Conservation (phyloP, 2,888 invertebrate genomes). For the Zygothrica quintamaculata region DNA sequence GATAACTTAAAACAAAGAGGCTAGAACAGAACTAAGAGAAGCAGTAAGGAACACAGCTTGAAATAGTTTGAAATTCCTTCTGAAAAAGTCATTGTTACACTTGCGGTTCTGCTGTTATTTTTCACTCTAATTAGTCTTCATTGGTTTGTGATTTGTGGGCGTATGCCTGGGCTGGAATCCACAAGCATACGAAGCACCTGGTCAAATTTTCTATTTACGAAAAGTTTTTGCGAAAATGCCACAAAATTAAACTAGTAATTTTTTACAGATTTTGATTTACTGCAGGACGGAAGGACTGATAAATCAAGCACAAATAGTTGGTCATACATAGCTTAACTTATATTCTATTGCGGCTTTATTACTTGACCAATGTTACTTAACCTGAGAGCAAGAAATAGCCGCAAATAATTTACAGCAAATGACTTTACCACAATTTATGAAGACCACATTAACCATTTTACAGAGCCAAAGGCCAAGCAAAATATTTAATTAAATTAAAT, state of each 20-base stretch:
- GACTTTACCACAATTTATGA: constrained; percentile 73
- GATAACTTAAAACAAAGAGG: constrained; percentile 70
- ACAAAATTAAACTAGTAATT: constrained; percentile 51
- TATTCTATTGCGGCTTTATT: constrained; percentile 27
- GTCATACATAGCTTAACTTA: constrained; percentile 14
- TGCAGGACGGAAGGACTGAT: constrained; percentile 31
- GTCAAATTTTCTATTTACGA: constrained; percentile 9
- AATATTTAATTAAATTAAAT: constrained; percentile 77
- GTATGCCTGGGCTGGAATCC: constrained; percentile 25
- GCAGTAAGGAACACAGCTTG: constrained; percentile 42
- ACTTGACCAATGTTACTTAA: constrained; percentile 56
- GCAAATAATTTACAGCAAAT: constrained; percentile 73
- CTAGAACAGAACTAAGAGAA: constrained; percentile 7
- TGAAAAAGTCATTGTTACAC: constrained; percentile 71
- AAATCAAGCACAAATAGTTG: constrained; percentile 42
- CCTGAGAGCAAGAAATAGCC: constrained; percentile 29
- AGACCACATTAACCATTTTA: constrained; percentile 72
- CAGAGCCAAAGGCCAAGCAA: constrained; percentile 47
- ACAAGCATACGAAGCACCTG: constrained; percentile 40
- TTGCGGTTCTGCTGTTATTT: constrained; percentile 57
- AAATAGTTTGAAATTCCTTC: constrained; percentile 71
- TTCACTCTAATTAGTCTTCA: constrained; percentile 77
- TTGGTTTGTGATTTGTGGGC: constrained; percentile 77
- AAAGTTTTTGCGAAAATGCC: constrained; percentile 44
- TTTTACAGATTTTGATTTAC: constrained; percentile 68